These are phyloP conservation scores for Tribolium castaneum DNA, from an alignment of 1,140 invertebrate species.

Conservation along the genomic window DNA sequence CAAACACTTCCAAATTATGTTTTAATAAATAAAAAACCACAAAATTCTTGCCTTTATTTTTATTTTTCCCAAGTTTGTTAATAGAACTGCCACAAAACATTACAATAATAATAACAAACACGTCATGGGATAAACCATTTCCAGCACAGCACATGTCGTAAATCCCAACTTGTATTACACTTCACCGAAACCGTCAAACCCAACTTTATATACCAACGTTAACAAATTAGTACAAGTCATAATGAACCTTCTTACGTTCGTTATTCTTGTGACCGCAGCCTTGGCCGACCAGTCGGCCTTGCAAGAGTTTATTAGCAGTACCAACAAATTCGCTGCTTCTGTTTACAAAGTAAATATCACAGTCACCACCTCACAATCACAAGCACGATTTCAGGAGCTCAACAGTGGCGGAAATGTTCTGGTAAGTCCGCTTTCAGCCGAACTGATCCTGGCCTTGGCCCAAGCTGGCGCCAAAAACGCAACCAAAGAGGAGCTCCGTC, in stretches of 20 bases:
- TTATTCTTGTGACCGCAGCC: not conserved
- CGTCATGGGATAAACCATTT: too few relatives aligned
- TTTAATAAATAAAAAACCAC: too few relatives aligned
- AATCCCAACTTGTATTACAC: too few relatives aligned
- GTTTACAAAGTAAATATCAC: not conserved
- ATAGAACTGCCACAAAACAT: too few relatives aligned
- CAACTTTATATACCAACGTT: too few relatives aligned
- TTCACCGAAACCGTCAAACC: too few relatives aligned
- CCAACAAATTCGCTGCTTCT: not conserved
- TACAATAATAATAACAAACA: too few relatives aligned
- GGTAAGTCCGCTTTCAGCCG: not conserved
- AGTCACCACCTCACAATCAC: not conserved
- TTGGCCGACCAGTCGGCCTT: not conserved
- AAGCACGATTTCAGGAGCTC: not conserved
- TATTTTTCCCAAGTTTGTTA: too few relatives aligned
- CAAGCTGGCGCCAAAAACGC: conserved; percentile 67
- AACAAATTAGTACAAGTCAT: not conserved
- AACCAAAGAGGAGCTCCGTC: conserved; percentile 67
- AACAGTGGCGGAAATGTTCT: not conserved
- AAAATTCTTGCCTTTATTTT: too few relatives aligned
- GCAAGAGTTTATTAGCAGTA: not conserved
- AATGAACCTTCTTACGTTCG: not conserved
- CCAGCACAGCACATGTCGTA: too few relatives aligned
- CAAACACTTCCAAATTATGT: too few relatives aligned
- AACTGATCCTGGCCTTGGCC: not conserved